Evolutionary conservation across 2,797 vertebrate species (phyloP), one percentile per base, ranked within the genome.

Genomic region (Molossus alvarezi): DNA sequence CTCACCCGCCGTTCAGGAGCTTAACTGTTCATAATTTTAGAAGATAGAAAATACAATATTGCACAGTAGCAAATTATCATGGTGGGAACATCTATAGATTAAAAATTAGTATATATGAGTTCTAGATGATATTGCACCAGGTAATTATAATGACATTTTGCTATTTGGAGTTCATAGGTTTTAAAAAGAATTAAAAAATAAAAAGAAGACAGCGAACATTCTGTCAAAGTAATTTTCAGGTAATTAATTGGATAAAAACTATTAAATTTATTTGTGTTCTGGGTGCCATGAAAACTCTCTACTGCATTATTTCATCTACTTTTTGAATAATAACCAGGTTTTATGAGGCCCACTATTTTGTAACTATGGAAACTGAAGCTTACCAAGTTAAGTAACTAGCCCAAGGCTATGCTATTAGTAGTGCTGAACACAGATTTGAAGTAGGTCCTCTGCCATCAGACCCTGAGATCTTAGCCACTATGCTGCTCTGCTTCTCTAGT

Each of bases 201-300:
- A 45, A 58, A 33, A 27, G 29, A 84, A 81, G 23, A 29, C 11
- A 71, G 27, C 9, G 37, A 73, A 33, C 23, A 95, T 80, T 73
- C 29, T 62, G 21, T 25, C 18, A 27, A 72, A 37, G 29, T 62
- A 84, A 37, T 90, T 91, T 81, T 85, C 41, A 90, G 17, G 15
- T 67, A 87, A 55, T 91, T 81, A 80, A 71, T 29, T 69, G 9
- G 5, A 73, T 79, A 90, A 69, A 14, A 93, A 88, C 55, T 41
- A 71, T 20, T 80, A 67, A 91, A 5, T 72, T 79, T 37, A 20
- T 48, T 88, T 88, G 41, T 58, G 45, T 77, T 60, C 12, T 64
- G 21, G 20, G 2, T 81, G 55, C 45, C n/a, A 55, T 90, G 6
- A 62, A 72, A 91, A 51, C 4, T 14, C 4, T 93, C 45, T 51